Evolutionary conservation across 2,888 invertebrate species (phyloP).

Genomic region (Tipula vernalis): DNA sequence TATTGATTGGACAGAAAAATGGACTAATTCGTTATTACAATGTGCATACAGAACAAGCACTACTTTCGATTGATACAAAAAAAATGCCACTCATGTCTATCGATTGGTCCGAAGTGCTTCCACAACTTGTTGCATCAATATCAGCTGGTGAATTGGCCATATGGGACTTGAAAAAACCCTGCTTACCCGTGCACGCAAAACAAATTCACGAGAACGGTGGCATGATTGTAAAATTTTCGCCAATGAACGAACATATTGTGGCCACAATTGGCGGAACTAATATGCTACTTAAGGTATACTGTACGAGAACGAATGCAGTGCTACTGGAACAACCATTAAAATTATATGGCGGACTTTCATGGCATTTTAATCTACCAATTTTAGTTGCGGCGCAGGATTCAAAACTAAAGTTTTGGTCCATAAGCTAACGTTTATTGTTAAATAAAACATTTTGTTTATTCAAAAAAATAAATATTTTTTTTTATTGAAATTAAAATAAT

Average conservation of each 20-base stretch:
- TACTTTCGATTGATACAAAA: slow-evolving; percentile 51
- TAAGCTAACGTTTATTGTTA: not conserved
- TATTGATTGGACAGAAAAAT: slow-evolving; percentile 61
- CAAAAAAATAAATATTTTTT: slow-evolving; percentile 5
- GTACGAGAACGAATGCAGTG: slow-evolving; percentile 41
- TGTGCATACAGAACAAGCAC: slow-evolving; percentile 48
- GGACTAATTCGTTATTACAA: slow-evolving; percentile 64
- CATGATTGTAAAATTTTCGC: slow-evolving; percentile 45
- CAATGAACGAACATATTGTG: slow-evolving; percentile 46
- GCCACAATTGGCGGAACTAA: slow-evolving; percentile 56
- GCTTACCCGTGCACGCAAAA: slow-evolving; percentile 45
- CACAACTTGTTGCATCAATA: slow-evolving; percentile 41
- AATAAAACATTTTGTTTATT: not conserved
- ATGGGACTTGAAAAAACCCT: slow-evolving; percentile 55
- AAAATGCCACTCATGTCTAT: slow-evolving; percentile 48
- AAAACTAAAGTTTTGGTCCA: slow-evolving; percentile 44
- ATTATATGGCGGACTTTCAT: slow-evolving; percentile 45
- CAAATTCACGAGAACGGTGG: slow-evolving; percentile 52
- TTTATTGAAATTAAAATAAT: not conserved
- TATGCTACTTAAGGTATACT: slow-evolving; percentile 49
- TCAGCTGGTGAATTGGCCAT: slow-evolving; percentile 52
- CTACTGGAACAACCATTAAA: slow-evolving; percentile 41
- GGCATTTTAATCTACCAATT: slow-evolving; percentile 50
- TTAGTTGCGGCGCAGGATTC: slow-evolving; percentile 46
- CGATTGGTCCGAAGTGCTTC: slow-evolving; percentile 51